Evolutionary conservation across 2,113 vertebrate species (phyloP), one percentile per base, ranked within the genome.

Genomic region (Crypturellus undulatus): DNA sequence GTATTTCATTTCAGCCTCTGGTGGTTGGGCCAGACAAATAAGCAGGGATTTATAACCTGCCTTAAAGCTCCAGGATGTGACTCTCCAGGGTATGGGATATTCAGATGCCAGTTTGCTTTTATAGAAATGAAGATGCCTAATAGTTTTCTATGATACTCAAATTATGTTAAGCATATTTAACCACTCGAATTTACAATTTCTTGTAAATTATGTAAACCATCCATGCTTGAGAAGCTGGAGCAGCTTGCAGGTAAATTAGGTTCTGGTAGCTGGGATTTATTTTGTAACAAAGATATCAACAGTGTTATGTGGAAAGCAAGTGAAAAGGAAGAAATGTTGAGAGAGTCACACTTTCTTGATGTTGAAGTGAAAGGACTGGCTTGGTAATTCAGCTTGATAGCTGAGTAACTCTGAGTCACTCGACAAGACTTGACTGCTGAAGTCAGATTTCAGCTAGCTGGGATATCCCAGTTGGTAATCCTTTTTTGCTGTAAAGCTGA

Each of bases 331-430:
- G 91, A 82, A 62, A 49, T 91, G 87, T 94, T 89, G 79, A 8
- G 78, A 84, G 89, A 38, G 30, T 84, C 60, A 76, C 93, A 79
- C 87, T 93, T 91, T 93, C 84, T 92, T 65, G 28, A 75, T 96
- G 95, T 93, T 89, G 82, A 73, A 93, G 95, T 92, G 94, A 95
- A 94, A 97, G 92, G 89, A n/a, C 84, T 94, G 91, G 88, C 77
- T 93, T 87, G 87, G 93, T 93, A 79, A 93, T 77, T 87, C 92
- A 78, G 69, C 84, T 63, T 91, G 92, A 96, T 94, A 95, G 67
- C 78, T 95, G 84, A 91, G 59, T 94, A 94, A 95, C 63, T 63
- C 54, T 91, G 92, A 87, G 65, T 96, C 87, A 96, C 70, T 43
- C 0, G 0, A 89, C 72, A 71, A 71, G 62, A 56, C 59, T 36